Percentiles rank a stretch among this genome's conserved stretches.
Conservation (phyloP, 2,113 vertebrate species). For the Salvelinus namaycush region DNA sequence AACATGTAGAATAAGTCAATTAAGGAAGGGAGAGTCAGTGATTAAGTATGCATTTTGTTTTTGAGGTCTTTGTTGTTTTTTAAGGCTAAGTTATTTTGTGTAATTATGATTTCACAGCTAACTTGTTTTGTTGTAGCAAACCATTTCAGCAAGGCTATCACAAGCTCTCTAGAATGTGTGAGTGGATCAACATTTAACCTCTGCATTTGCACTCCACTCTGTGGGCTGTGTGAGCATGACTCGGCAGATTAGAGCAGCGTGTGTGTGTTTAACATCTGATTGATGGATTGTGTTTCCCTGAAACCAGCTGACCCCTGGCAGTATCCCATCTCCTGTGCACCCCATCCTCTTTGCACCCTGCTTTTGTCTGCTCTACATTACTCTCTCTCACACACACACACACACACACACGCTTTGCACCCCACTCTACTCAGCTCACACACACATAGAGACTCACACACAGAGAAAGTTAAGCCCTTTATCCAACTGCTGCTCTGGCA, state of each 20-base stretch:
- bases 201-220: not conserved
- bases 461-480: slow-evolving; percentile 12
- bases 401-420: slow-evolving; percentile 7
- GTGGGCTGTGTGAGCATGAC: not conserved
- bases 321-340: not conserved
- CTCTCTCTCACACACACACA: not conserved
- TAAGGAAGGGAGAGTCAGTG: no score
- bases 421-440: not conserved
- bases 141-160: not conserved
- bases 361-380: slow-evolving; percentile 2
- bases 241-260: not conserved
- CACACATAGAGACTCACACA: not conserved
- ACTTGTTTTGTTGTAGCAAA: no score
- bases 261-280: not conserved
- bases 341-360: slow-evolving; percentile 18
- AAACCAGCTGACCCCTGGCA: not conserved
- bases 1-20: no score
- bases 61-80: no score
- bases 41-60: no score
- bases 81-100: no score
- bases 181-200: not conserved
- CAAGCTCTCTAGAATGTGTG: not conserved
- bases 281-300: not conserved
- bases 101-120: no score
- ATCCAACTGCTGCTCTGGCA: slow-evolving; percentile 13